Conservation (phyloP, 2,113 vertebrate species). For the Cochlearius cochlearius region DNA sequence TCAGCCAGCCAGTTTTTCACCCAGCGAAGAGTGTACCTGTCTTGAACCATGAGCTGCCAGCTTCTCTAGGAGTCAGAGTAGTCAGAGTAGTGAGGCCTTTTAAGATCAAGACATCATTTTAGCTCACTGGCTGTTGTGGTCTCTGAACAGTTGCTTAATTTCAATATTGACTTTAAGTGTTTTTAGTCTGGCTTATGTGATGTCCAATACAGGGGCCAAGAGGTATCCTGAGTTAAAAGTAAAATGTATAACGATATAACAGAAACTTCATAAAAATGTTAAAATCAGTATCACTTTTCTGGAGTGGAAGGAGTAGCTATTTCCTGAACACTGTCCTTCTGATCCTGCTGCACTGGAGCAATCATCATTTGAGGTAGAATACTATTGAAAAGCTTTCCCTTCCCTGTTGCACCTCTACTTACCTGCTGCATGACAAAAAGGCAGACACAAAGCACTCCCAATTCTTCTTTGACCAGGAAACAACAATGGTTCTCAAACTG, state of each 20-base stretch:
- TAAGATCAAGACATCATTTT: background rate
- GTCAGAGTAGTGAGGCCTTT: background rate
- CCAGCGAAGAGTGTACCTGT: too few species aligned
- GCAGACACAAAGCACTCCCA: background rate
- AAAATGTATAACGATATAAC: background rate
- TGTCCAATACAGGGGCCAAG: background rate
- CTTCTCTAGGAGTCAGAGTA: too few species aligned
- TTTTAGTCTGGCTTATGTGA: background rate
- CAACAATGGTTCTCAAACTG: background rate
- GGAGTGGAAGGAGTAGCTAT: background rate
- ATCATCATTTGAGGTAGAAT: background rate
- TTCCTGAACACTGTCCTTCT: background rate
- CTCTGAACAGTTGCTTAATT: background rate
- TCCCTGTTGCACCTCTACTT: background rate
- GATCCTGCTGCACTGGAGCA: background rate
- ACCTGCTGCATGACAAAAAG: background rate
- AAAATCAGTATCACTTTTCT: background rate
- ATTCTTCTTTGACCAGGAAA: background rate
- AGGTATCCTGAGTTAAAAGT: background rate
- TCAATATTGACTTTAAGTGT: background rate
- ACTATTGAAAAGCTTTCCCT: background rate
- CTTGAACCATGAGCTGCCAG: too few species aligned
- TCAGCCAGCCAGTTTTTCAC: too few species aligned
- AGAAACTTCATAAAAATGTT: background rate
- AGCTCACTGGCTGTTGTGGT: background rate